These are phyloP conservation scores for Argya squamiceps DNA, from an alignment of 2,797 vertebrate genomes.

Conservation along the genomic window DNA sequence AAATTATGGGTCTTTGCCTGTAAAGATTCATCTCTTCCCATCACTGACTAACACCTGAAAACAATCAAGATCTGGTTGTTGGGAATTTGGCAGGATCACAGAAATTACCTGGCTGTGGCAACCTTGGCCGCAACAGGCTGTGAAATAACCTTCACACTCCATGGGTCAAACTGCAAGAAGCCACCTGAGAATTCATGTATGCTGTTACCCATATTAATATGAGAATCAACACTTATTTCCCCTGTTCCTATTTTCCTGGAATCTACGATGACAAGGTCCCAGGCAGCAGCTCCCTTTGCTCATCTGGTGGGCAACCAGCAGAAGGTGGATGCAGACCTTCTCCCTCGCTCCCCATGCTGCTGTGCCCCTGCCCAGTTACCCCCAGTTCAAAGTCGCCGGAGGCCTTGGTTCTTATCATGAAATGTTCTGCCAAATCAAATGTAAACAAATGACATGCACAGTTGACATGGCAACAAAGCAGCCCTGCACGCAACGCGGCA, in stretches of 20 bases:
- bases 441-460: constrained; percentile 70
- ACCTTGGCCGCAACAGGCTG: not conserved
- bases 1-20: not conserved
- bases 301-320: not conserved
- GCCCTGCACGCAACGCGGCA: constrained; percentile 42
- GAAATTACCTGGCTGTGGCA: not conserved
- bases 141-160: constrained; percentile 13
- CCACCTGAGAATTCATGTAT: not conserved
- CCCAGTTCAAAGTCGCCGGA: constrained; percentile 38
- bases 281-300: not conserved
- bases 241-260: not conserved
- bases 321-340: not conserved
- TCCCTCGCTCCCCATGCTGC: not conserved
- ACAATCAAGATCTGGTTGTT: not conserved
- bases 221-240: not conserved
- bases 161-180: not conserved
- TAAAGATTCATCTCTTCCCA: constrained; percentile 7
- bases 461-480: constrained; percentile 66
- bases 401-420: constrained; percentile 53
- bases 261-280: not conserved
- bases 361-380: not conserved
- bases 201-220: not conserved
- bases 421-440: constrained; percentile 59
- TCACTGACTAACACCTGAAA: not conserved
- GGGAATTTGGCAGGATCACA: not conserved